Evolutionary conservation across 2,888 invertebrate genomes (phyloP).

Genomic region (Gymnosoma rotundatum): DNA sequence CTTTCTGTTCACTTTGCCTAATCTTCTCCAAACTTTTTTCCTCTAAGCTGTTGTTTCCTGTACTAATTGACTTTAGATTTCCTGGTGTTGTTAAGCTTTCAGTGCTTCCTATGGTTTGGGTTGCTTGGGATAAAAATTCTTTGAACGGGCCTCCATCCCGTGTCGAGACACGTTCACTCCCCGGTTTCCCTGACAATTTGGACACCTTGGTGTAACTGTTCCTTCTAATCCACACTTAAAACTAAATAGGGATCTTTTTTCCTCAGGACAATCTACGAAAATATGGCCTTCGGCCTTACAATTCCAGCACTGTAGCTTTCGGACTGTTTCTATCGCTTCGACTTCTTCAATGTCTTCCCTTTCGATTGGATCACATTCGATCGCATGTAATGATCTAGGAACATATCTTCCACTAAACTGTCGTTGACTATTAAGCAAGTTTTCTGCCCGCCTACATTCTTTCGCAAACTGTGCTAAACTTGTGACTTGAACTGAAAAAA

Average conservation of each 20-base stretch:
- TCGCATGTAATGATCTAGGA: no score
- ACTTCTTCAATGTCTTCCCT: no score
- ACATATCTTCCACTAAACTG: neutral
- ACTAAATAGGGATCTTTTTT: neutral
- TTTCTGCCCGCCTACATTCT: neutral
- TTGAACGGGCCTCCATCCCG: neutral
- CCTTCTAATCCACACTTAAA: neutral
- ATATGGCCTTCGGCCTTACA: conserved; percentile 6
- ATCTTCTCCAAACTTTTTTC: no score
- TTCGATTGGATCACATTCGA: no score
- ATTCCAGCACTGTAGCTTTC: neutral
- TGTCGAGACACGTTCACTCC: neutral
- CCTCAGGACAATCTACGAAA: neutral
- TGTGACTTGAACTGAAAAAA: neutral
- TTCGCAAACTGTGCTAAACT: no score
- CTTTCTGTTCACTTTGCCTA: no score
- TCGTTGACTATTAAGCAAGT: neutral
- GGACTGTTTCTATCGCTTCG: no score
- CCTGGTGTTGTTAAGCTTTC: neutral
- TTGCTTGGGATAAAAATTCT: neutral
- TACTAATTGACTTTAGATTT: no score
- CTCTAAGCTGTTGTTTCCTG: no score
- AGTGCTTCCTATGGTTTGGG: neutral
- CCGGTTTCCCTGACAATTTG: neutral
- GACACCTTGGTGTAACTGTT: neutral